Base-by-base conservation (phyloP, 1,140 invertebrate genomes). In the Bicyclus anynana region DNA sequence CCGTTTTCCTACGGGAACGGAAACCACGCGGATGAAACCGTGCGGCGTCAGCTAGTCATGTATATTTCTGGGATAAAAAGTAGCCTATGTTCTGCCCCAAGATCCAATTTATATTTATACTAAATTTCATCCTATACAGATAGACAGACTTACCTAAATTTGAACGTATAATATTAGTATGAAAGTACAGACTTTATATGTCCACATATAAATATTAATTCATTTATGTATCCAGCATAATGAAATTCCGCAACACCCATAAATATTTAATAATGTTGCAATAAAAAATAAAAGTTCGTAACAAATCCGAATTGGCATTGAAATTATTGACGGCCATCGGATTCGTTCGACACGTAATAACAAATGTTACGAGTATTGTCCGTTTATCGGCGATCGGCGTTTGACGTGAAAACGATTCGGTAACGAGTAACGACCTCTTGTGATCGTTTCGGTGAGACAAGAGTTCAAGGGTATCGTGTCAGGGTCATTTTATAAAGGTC, bases 391-490 rank as follows among this genome's bases (percentile, higher is more conserved):
- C 16, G 48, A 54, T 63, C 56, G 55, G 47, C 46, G 27, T 57
- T 53, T 47, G 60, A 70, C 59, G 74, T 71, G 68, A 71, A 73
- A 71, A 72, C 56, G 55, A 70, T 75, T 72, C 72, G 59, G 62
- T 71, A 65, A 65, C 49, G 68, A 74, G 62, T 71, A 65, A 65
- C 49, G 68, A 74, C 68, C 44, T 47, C 44, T 47, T 21, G 27
- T 21, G 44, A 47, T 47, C 44, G 44, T 47, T 47, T 27, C 44
- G 44, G 40, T 21, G 14, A 27, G 17, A 66, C 50, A 61, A 52
- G 58, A 44, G 69, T 71, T 65, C 67, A 67, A 55, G 62, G 59
- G 61, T 59, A 57, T 23, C 27, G 59, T 56, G 65, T 71, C 65
- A 67, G n/a, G n/a, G n/a, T n/a, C n/a, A n/a, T n/a, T n/a, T n/a